phyloP scores from a whole-genome alignment of 92 coral and sea anemone genomes.

The Porites evermanni region DNA sequence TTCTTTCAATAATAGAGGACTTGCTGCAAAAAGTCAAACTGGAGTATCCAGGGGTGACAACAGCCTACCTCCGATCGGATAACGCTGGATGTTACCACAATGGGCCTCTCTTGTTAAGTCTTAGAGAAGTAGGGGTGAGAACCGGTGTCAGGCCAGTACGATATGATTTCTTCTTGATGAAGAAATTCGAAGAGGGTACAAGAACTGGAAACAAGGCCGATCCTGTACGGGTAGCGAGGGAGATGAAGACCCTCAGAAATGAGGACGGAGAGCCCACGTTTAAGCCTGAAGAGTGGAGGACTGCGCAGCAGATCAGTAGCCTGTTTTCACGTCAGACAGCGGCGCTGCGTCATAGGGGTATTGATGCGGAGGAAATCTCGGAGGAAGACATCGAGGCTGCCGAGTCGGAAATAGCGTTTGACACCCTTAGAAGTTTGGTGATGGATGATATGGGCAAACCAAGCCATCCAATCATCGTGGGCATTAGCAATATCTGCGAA shows the following conservation, averaged over 20 bases:
- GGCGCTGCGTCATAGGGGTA: slow-evolving; percentile 36
- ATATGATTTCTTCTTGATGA: slow-evolving; percentile 46
- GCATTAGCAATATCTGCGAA: too few species aligned
- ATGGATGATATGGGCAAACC: too few species aligned
- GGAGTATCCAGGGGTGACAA: too few species aligned
- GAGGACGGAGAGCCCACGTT: slow-evolving; percentile 23
- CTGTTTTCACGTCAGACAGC: slow-evolving; percentile 46
- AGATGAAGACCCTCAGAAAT: slow-evolving; percentile 30
- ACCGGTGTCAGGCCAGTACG: slow-evolving; percentile 47
- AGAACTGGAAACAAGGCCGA: slow-evolving; percentile 28
- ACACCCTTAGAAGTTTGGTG: too few species aligned
- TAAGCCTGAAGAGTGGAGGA: slow-evolving; percentile 35
- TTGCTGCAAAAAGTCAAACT: too few species aligned
- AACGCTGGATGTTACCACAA: neutral
- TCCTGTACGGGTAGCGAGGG: slow-evolving; percentile 20
- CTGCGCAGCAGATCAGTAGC: slow-evolving; percentile 45
- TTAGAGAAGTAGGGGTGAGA: slow-evolving; percentile 37
- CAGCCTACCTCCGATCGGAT: too few species aligned
- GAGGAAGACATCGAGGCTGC: slow-evolving; percentile 44
- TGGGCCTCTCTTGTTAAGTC: slow-evolving; percentile 52
- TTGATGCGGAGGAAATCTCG: slow-evolving; percentile 34
- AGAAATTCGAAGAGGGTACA: neutral
- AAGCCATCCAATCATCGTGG: too few species aligned
- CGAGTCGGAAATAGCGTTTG: slow-evolving; percentile 29
- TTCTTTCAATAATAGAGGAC: too few species aligned